Percentiles rank a stretch among this genome's conserved stretches.
phyloP scores from a whole-genome alignment of 2,888 invertebrate genomes.

The Melanostoma scalare region DNA sequence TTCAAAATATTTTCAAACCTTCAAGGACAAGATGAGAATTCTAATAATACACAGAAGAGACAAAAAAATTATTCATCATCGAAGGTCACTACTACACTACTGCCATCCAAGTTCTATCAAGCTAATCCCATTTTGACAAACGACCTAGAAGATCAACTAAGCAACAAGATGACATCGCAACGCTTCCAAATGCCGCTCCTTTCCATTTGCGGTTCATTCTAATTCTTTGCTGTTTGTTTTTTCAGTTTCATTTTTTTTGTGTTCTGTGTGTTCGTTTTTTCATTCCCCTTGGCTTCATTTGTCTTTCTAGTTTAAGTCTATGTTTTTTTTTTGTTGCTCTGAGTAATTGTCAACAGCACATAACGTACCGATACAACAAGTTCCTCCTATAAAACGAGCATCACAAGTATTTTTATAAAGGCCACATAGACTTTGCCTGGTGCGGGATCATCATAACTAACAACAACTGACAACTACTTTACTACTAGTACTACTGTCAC shows the following conservation, averaged over 20 bases:
- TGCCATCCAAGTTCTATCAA: constrained; percentile 10
- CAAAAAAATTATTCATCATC: constrained; percentile 3
- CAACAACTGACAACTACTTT: not conserved
- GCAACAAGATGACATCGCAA: constrained; percentile 37
- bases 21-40: not conserved
- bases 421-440: not conserved
- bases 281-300: constrained; percentile 20
- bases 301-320: constrained; percentile 18
- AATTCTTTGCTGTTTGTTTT: constrained; percentile 12
- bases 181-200: constrained; percentile 46
- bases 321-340: constrained; percentile 1
- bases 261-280: not conserved
- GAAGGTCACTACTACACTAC: constrained; percentile 29
- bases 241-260: not conserved
- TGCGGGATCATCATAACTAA: not conserved
- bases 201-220: constrained; percentile 41
- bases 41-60: not conserved
- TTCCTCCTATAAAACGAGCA: not conserved
- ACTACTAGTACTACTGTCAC: constrained; percentile 38
- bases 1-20: not conserved
- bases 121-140: constrained; percentile 43
- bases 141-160: constrained; percentile 48
- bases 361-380: not conserved
- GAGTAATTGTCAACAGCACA: constrained; percentile 2
- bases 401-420: not conserved